Base-by-base conservation (phyloP, 2,797 vertebrate species). In the Spheniscus humboldti region DNA sequence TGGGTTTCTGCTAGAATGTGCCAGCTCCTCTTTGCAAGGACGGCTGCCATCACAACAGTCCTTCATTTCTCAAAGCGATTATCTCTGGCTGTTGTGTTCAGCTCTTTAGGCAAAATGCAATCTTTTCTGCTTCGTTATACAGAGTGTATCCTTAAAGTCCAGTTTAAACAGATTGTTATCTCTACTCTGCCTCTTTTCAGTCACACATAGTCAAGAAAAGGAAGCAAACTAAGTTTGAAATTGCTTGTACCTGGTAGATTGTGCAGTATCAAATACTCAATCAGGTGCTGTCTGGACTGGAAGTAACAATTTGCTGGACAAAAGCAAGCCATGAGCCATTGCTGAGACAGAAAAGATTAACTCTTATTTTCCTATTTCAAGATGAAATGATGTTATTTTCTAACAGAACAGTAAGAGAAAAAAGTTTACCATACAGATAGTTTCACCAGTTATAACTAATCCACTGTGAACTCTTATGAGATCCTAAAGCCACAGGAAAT, bases 141-240 rank as follows among this genome's bases (percentile, higher is more conserved):
- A 2, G 43, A 80, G 56, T 13, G 31, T 41, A 92, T 60, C 47
- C 55, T 45, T 85, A 63, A 85, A 62, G 85, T 60, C 60, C 84
- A 91, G 45, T 86, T 96, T 74, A 95, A 95, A 94, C 37, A 91
- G 84, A 96, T 79, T 13, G 30, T 68, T 85, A 88, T 63, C 91
- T 94, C 76, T 86, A 13, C 52, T 83, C 88, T 80, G 75, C 43
- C 78, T 92, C 66, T 93, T 78, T 77, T 90, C 80, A 93, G 52
- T 82, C 86, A 87, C 63, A 85, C 57, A 39, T 18, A 88, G 31
- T 72, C 88, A 90, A 85, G 64, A 63, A 57, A 83, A 93, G 25
- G 50, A 96, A 81, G 83, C 39, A 87, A 93, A 80, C 11, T 1
- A 31, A 67, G 10, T 66, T 45, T 3, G 10, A 80, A 90, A 86